Conservation (phyloP, 1,140 invertebrate species). For the Thaumatotibia leucotreta region DNA sequence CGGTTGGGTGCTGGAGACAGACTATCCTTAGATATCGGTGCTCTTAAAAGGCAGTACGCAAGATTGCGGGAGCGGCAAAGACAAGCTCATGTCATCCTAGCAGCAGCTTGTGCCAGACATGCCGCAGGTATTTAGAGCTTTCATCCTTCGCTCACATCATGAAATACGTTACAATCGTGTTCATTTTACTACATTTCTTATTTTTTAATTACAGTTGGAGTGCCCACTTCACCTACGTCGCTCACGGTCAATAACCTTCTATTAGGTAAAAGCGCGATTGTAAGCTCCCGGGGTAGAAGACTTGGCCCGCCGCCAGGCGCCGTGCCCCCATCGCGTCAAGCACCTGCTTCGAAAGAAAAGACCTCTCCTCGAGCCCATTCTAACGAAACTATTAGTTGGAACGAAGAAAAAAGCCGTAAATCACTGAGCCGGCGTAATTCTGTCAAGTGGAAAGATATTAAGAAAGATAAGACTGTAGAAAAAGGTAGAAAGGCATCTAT, state of each 20-base stretch:
- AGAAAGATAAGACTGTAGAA: conserved; percentile 62
- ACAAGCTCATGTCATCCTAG: conserved; percentile 93
- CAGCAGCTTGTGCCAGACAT: conserved; percentile 84
- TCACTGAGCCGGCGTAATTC: conserved; percentile 66
- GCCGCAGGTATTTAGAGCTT: conserved; percentile 78
- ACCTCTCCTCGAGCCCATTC: conserved; percentile 59
- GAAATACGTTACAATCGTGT: too few relatives aligned
- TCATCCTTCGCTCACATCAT: too few relatives aligned
- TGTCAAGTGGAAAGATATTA: conserved; percentile 74
- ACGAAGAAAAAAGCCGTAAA: conserved; percentile 80
- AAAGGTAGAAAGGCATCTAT: conserved; percentile 63
- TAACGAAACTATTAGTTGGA: conserved; percentile 85
- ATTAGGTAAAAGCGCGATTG: conserved; percentile 87
- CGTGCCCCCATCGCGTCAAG: conserved; percentile 77
- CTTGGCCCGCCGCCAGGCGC: conserved; percentile 82
- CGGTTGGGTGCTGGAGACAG: conserved; percentile 79
- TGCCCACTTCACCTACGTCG: conserved; percentile 75
- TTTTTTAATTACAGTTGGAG: conserved; percentile 58
- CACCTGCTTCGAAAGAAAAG: conserved; percentile 47
- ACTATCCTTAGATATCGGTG: conserved; percentile 91
- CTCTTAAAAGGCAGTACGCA: conserved; percentile 95
- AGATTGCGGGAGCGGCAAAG: conserved; percentile 92
- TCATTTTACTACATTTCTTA: neutral
- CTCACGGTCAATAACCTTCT: conserved; percentile 90
- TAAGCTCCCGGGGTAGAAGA: conserved; percentile 83